Evolutionary conservation across 2,113 vertebrate genomes (phyloP).

Genomic region (Megaptera novaeangliae): DNA sequence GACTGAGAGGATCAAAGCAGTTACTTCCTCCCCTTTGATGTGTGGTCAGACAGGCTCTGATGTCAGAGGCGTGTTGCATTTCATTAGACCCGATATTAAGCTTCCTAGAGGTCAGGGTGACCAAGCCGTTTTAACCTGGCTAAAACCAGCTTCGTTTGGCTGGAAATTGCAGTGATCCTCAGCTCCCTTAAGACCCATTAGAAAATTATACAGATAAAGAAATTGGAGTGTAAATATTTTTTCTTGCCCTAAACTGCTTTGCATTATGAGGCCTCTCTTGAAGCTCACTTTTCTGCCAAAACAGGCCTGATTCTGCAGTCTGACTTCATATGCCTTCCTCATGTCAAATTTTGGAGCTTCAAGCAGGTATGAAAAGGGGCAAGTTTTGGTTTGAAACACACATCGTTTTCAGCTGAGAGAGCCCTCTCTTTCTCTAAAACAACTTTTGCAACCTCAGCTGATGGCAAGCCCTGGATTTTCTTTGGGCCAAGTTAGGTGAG

Average conservation of each 20-base stretch:
- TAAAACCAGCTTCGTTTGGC: background rate
- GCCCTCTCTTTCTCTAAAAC: background rate
- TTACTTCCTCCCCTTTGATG: conserved; percentile 64
- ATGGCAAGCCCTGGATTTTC: background rate
- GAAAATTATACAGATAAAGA: background rate
- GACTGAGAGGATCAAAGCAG: conserved; percentile 52
- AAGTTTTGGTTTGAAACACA: background rate
- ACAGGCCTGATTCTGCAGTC: background rate
- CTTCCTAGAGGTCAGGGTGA: background rate
- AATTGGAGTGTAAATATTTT: background rate
- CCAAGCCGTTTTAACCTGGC: background rate
- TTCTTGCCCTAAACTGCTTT: background rate
- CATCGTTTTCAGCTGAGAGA: background rate
- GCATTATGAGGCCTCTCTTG: background rate
- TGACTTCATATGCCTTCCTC: background rate
- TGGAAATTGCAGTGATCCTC: background rate
- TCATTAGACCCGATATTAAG: conserved; percentile 24
- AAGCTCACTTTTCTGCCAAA: background rate
- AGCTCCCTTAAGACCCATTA: background rate
- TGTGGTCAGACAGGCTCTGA: conserved; percentile 33
- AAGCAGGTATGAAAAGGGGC: background rate
- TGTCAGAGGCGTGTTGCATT: conserved; percentile 41
- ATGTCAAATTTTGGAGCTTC: background rate
- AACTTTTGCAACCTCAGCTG: background rate
- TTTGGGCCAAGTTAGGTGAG: background rate